Evolutionary conservation across 2,888 invertebrate species (phyloP).

Genomic region (Amphipyra berbera): DNA sequence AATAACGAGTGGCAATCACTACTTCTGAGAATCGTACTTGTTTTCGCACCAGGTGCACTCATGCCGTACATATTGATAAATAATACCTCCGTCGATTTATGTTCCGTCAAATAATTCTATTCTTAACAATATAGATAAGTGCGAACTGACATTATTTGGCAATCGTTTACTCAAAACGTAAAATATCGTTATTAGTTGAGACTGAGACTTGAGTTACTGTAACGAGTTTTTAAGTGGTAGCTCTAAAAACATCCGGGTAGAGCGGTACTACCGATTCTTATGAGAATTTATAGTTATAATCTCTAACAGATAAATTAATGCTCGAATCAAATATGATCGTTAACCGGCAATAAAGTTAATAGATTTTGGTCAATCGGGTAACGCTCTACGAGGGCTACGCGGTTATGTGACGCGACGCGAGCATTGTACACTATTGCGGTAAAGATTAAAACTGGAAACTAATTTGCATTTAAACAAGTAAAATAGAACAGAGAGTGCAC

Average conservation of each 20-base stretch:
- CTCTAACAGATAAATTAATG: slow-evolving; percentile 6
- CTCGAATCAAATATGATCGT: slow-evolving; percentile 19
- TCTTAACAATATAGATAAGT: slow-evolving; percentile 48
- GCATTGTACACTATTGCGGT: background rate
- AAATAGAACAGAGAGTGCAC: slow-evolving; percentile 25
- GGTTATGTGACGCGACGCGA: background rate
- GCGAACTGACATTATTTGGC: slow-evolving; percentile 45
- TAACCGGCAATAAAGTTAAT: slow-evolving; percentile 32
- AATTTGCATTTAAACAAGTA: slow-evolving; percentile 11
- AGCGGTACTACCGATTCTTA: slow-evolving; percentile 9
- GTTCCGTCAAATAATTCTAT: slow-evolving; percentile 50
- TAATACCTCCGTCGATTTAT: slow-evolving; percentile 53
- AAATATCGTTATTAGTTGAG: slow-evolving; percentile 40
- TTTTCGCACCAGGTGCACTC: slow-evolving; percentile 79
- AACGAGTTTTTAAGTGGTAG: slow-evolving; percentile 29
- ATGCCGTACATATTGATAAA: slow-evolving; percentile 66
- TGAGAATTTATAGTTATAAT: slow-evolving; percentile 21
- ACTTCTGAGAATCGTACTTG: slow-evolving; percentile 78
- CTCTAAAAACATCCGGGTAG: slow-evolving; percentile 35
- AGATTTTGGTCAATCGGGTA: slow-evolving; percentile 11
- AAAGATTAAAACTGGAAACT: slow-evolving; percentile 10
- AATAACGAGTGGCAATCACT: slow-evolving; percentile 75
- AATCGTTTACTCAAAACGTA: slow-evolving; percentile 36
- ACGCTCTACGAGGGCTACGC: background rate
- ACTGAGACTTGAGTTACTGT: slow-evolving; percentile 4